Conservation (phyloP, 2,797 vertebrate species). For the Geotrypetes seraphini region DNA sequence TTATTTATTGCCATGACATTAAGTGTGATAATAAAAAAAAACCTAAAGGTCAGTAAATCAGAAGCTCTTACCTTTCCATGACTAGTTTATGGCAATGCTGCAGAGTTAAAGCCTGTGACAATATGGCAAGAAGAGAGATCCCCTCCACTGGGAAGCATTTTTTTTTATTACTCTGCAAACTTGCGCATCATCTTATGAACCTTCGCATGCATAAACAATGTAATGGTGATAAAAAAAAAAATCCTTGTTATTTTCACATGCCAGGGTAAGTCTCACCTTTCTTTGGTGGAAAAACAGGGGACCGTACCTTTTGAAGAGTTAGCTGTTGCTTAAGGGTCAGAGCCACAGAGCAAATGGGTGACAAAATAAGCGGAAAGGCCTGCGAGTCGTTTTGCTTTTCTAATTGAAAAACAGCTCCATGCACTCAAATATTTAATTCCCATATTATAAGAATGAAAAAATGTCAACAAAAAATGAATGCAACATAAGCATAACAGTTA, state of each 20-base stretch:
- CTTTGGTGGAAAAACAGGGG: background rate
- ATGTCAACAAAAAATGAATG: no score
- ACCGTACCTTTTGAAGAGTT: background rate
- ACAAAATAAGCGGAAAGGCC: no score
- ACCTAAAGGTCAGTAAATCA: constrained; percentile 8
- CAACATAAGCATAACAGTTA: no score
- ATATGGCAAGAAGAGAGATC: background rate
- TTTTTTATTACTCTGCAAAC: constrained; percentile 4
- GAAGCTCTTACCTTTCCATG: constrained; percentile 6
- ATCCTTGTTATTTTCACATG: background rate
- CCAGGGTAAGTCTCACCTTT: background rate
- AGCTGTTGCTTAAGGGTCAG: no score
- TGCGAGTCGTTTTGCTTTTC: no score
- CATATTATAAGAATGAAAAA: no score
- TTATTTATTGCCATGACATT: background rate
- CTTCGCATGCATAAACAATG: background rate
- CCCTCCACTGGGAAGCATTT: background rate
- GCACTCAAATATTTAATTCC: no score
- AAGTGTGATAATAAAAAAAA: constrained; percentile 5
- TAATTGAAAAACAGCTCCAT: no score
- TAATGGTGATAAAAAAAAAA: accelerated
- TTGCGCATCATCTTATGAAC: background rate
- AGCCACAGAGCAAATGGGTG: no score
- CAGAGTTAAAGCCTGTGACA: background rate
- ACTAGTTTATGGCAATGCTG: constrained; percentile 4